phyloP scores from a whole-genome alignment of 2,113 vertebrate genomes.

The Notarius quadriscutis region DNA sequence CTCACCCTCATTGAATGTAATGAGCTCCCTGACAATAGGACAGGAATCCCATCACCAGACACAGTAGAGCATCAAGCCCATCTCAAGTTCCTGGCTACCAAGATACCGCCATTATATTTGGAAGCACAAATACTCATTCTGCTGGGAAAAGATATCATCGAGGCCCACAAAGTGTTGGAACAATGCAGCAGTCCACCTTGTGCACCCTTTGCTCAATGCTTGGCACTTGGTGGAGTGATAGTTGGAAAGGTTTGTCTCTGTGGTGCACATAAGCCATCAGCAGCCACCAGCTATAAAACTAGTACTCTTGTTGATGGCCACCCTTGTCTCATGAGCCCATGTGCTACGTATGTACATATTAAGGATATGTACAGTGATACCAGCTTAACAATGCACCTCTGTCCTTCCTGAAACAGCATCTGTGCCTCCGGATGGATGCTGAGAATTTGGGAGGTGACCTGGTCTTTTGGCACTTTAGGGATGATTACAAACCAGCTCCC shows the following conservation, averaged over 20 bases:
- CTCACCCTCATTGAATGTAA: neutral
- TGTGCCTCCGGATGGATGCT: too few relatives aligned
- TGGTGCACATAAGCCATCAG: neutral
- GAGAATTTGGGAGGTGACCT: too few relatives aligned
- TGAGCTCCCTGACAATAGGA: neutral
- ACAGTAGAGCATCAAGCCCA: too few relatives aligned
- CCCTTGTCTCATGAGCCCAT: neutral
- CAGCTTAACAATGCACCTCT: too few relatives aligned
- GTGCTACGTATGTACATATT: neutral
- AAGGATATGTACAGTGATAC: neutral
- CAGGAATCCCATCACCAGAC: neutral
- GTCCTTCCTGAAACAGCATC: too few relatives aligned
- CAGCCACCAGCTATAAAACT: neutral
- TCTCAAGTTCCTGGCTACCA: too few relatives aligned
- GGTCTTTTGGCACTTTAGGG: too few relatives aligned
- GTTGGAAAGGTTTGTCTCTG: neutral
- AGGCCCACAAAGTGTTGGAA: neutral
- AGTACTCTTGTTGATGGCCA: neutral
- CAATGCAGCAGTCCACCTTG: neutral
- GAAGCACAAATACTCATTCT: neutral
- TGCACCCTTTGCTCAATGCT: neutral
- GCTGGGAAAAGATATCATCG: neutral
- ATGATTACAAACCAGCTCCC: too few relatives aligned
- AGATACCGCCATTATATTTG: too few relatives aligned
- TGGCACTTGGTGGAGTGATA: neutral